A percentile compares a stretch with the other conserved stretches of the same genome.
Conservation (phyloP, 2,113 vertebrate species). For the Ariopsis seemanni region DNA sequence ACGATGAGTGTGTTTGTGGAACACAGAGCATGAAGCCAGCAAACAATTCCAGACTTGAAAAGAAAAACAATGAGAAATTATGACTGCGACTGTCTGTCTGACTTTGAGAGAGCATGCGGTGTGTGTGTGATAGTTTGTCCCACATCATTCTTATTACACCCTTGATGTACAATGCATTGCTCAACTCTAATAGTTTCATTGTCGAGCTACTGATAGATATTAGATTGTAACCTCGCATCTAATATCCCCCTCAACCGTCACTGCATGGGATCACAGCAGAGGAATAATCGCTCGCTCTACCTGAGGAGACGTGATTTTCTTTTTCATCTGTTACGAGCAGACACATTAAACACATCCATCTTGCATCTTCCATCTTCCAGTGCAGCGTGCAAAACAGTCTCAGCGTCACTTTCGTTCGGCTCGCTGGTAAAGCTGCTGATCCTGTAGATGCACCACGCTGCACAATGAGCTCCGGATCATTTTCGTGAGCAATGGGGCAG, state of each 20-base stretch:
- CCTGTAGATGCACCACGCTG: not conserved
- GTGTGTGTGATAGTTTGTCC: not conserved
- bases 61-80: not conserved
- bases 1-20: not conserved
- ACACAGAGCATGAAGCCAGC: not conserved
- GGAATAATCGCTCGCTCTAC: conserved; percentile 28
- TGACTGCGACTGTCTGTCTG: not conserved
- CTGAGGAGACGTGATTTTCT: conserved; percentile 30
- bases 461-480: not conserved
- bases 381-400: conserved; percentile 5
- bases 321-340: not conserved
- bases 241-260: conserved; percentile 2
- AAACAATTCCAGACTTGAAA: not conserved
- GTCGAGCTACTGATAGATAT: conserved; percentile 4
- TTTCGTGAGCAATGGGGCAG: not conserved
- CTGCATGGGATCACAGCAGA: conserved; percentile 11
- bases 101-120: not conserved
- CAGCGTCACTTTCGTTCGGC: not conserved
- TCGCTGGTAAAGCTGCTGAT: conserved; percentile 38
- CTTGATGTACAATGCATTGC: not conserved
- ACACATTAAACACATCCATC: conserved; percentile 46
- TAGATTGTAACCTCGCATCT: not conserved
- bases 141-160: not conserved
- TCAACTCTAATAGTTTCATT: not conserved
- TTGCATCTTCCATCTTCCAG: not conserved